Evolutionary conservation across 2,113 vertebrate species (phyloP).

Genomic region (Mus musculus): GRCm39 chrX:54963501-54964000

Average conservation of each 20-base stretch:
- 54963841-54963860: not conserved
- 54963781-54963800: not conserved
- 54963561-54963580: not conserved
- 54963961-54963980: not conserved
- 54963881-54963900: not conserved
- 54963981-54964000: not conserved
- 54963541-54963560: not conserved
- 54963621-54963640: not conserved
- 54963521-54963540: not conserved
- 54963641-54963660: not conserved
- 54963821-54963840: not conserved
- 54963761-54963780: not conserved
- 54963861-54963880: not conserved
- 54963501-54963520: not conserved
- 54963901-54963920: not conserved
- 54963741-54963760: not conserved
- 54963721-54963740: not conserved
- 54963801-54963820: not conserved
- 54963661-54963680: not conserved
- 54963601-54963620: not conserved
- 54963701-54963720: not conserved
- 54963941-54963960: not conserved
- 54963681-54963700: not conserved
- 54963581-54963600: not conserved
- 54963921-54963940: not conserved